Percentiles rank a stretch among this genome's conserved stretches.
These are phyloP conservation scores for Hystrix cristata DNA, from an alignment of 2,113 vertebrate genomes.

Conservation along the genomic window DNA sequence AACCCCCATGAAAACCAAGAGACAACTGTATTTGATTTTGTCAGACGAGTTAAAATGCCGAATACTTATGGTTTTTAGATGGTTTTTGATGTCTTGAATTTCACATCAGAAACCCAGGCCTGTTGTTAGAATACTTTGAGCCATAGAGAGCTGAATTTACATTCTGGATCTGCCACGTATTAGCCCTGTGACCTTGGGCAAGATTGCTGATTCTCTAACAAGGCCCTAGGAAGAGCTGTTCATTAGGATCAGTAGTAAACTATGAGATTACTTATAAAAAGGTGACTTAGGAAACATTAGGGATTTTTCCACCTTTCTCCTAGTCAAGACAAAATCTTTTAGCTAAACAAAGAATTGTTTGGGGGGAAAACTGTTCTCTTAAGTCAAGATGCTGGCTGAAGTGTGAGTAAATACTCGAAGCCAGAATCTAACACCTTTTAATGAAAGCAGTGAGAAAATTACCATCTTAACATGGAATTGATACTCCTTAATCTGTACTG, in stretches of 20 bases:
- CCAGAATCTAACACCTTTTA: background rate
- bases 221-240: background rate
- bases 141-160: constrained; percentile 39
- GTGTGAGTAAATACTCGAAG: background rate
- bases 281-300: background rate
- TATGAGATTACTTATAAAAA: background rate
- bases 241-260: background rate
- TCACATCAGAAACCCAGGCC: constrained; percentile 20
- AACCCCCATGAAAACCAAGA: background rate
- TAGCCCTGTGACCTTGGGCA: background rate
- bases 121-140: constrained; percentile 22
- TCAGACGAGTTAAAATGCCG: constrained; percentile 46
- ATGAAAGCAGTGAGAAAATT: background rate
- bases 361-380: background rate
- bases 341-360: constrained; percentile 12
- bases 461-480: background rate
- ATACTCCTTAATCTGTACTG: background rate
- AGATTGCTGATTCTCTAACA: background rate
- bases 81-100: background rate
- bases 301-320: background rate
- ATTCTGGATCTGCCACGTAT: background rate
- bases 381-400: background rate
- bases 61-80: constrained; percentile 26
- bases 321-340: background rate
- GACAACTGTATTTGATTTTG: constrained; percentile 50